Evolutionary conservation across 2,888 invertebrate genomes (phyloP).

Genomic region (Drosophila hamatofila): DNA sequence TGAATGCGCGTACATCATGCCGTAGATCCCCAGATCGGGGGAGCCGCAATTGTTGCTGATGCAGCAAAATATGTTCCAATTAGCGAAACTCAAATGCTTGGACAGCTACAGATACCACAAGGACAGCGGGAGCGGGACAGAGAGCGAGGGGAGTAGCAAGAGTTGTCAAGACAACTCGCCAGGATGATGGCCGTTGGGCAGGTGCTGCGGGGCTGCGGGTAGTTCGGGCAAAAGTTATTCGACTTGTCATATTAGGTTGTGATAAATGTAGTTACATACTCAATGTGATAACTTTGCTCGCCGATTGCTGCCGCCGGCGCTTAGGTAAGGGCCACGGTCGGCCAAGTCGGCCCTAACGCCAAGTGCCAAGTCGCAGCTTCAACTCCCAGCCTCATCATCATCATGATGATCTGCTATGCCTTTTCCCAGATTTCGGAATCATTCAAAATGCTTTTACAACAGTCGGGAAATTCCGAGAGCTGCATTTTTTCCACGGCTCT

Average conservation of each 20-base stretch:
- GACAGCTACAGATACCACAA: constrained; percentile 36
- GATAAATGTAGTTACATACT: constrained; percentile 83
- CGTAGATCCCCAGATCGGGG: constrained; percentile 11
- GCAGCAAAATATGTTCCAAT: constrained; percentile 77
- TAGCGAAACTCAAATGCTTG: constrained; percentile 77
- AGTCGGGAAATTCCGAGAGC: constrained; percentile 64
- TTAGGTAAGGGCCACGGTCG: constrained; percentile 23
- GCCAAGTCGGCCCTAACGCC: constrained; percentile 9
- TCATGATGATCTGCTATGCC: constrained; percentile 41
- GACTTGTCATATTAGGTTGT: constrained; percentile 83
- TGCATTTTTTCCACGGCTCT: constrained; percentile 11
- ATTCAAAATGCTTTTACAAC: constrained; percentile 67
- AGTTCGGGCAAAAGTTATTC: constrained; percentile 74
- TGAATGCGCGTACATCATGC: constrained; percentile 61
- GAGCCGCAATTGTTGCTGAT: neutral
- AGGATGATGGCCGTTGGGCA: neutral
- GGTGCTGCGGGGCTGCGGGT: neutral
- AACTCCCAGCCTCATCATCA: constrained; percentile 13
- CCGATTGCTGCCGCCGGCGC: constrained; percentile 61
- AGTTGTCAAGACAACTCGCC: constrained; percentile 1
- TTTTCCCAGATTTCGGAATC: constrained; percentile 34
- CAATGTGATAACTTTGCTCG: constrained; percentile 81
- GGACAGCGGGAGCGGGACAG: neutral
- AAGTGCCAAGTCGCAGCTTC: neutral
- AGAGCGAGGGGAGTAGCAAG: neutral